Conservation (phyloP, 92 coral and sea anemone genomes). For the Scolanthus callimorphus region DNA sequence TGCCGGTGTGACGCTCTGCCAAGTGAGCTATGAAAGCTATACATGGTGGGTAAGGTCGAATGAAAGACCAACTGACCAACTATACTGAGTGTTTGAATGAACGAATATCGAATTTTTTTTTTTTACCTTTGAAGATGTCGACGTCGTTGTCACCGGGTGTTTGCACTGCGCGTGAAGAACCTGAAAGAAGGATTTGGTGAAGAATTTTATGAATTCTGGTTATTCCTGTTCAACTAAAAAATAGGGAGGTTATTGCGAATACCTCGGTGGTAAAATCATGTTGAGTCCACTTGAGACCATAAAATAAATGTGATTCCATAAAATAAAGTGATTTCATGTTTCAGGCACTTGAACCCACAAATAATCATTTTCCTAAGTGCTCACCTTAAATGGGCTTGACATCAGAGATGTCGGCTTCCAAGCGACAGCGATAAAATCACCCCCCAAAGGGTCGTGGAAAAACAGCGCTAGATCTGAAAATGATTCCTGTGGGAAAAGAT, state of each 20-base stretch:
- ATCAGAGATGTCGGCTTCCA: constrained; percentile 79
- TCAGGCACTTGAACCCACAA: not conserved
- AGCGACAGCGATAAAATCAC: constrained; percentile 70
- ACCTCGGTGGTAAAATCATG: too few species aligned
- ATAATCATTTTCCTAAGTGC: not conserved
- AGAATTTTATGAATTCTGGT: not conserved
- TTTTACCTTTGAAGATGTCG: constrained; percentile 25
- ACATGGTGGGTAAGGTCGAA: too few species aligned
- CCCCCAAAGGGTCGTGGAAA: constrained; percentile 77
- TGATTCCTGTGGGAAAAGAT: constrained; percentile 50
- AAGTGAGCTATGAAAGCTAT: too few species aligned
- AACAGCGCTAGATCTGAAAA: constrained; percentile 85
- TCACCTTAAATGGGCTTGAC: constrained; percentile 72
- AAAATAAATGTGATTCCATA: too few species aligned
- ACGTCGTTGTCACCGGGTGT: constrained; percentile 28
- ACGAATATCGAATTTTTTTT: too few species aligned
- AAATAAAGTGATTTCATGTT: not conserved
- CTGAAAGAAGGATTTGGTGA: constrained; percentile 12
- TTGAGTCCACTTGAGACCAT: too few species aligned
- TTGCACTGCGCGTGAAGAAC: constrained; percentile 68
- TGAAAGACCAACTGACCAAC: too few species aligned
- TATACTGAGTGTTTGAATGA: too few species aligned
- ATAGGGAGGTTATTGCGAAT: too few species aligned
- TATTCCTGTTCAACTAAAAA: too few species aligned
- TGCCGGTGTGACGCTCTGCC: too few species aligned